Evolutionary conservation across 1,140 invertebrate genomes (phyloP).

Genomic region (Ctenoplectra terminalis): DNA sequence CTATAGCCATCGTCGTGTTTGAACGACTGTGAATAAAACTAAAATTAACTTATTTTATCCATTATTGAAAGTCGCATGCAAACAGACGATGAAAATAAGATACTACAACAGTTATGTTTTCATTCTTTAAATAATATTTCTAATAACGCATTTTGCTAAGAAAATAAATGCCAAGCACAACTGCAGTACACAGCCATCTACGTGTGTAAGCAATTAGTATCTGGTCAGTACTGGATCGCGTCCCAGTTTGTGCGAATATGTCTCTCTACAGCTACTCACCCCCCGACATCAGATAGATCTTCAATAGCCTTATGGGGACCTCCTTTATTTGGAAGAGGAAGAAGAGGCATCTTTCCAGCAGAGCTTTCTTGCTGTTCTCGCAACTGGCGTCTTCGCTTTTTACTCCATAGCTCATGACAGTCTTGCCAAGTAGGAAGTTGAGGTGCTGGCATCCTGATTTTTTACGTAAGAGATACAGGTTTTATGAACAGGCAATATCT

Average conservation of each 20-base stretch:
- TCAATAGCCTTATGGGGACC: conserved; percentile 79
- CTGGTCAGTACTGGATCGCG: conserved; percentile 63
- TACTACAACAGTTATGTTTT: conserved; percentile 55
- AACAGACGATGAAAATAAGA: conserved; percentile 52
- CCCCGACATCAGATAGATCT: conserved; percentile 83
- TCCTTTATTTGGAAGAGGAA: conserved; percentile 77
- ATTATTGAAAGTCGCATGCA: conserved; percentile 62
- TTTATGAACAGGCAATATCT: conserved; percentile 17
- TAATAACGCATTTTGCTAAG: conserved; percentile 63
- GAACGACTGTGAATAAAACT: conserved; percentile 69
- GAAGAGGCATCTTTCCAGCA: conserved; percentile 73
- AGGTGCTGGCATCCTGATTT: conserved; percentile 89
- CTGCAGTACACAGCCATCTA: conserved; percentile 69
- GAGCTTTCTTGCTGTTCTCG: conserved; percentile 88
- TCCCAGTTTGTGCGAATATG: conserved; percentile 65
- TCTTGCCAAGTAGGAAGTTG: conserved; percentile 97
- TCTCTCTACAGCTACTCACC: conserved; percentile 82
- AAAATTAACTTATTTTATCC: conserved; percentile 68
- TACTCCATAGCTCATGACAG: conserved; percentile 99
- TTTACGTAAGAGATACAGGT: conserved; percentile 15
- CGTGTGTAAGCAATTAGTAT: conserved; percentile 70
- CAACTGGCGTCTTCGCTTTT: conserved; percentile 92
- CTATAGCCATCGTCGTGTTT: conserved; percentile 66
- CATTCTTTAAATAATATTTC: conserved; percentile 48
- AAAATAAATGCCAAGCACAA: conserved; percentile 75